Base-by-base conservation (phyloP, 2,113 vertebrate genomes). In the Gnathonemus longibarbis region DNA sequence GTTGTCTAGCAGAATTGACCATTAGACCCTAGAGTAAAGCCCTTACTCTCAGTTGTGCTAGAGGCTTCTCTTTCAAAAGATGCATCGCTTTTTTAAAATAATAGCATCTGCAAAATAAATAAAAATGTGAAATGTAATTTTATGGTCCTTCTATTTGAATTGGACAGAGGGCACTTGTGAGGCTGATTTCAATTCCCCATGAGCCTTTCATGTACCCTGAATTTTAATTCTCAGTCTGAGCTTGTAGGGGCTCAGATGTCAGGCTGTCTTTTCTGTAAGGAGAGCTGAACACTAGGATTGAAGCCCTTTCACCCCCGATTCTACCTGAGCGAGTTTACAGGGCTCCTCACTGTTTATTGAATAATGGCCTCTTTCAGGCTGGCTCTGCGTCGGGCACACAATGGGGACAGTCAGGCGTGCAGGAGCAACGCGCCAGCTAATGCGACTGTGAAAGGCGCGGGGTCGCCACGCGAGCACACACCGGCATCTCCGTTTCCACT, bases 381-480 rank as follows among this genome's bases (percentile, higher is more conserved):
- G 48, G 11, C 85, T 53, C 5, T 52, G 42, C 11, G 24, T 56
- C 0, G 11, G n/a, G 13, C 11, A 3, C 88, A 85, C 50, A 84
- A 85, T n/a, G 35, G 21, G 39, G 50, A 74, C 58, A 42, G 48
- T 31, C 13, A 74, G 39, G 88, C 48, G 45, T 89, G 56, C 31
- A 86, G 21, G 58, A n/a, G 70, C 19, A 91, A 46, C 42, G n/a
- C 80, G 91, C 88, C 88, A 92, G 89, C 80, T 70, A 89, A 70
- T 56, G 80, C 50, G 56, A 24, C 53, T 80, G 42, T 56, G 83
- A 77, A 87, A 88, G 53, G 8, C 27, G 53, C 85, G 24, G 46
- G 74, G n/a, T n/a, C 39, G 88, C 77, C 88, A 91, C 88, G 90
- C 92, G 77, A 92, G 92, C 92, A 93, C 91, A 89, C 46, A 19